Conservation (phyloP, 2,888 invertebrate genomes). For the Rosalia funebris region DNA sequence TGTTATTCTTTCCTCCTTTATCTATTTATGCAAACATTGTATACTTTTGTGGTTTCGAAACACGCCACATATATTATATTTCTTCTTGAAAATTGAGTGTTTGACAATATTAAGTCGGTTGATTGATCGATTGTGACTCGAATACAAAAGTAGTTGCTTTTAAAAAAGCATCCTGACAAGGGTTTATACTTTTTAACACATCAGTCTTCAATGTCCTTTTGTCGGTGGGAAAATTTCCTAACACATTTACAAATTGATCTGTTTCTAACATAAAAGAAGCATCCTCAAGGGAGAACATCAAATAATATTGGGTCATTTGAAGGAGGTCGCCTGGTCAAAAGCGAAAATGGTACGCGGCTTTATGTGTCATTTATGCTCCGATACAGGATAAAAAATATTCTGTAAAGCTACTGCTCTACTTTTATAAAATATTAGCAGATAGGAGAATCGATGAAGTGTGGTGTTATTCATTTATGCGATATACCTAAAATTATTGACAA, state of each 20-base stretch:
- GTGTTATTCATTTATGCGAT: too few relatives aligned
- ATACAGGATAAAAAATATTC: too few relatives aligned
- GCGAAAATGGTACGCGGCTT: not conserved
- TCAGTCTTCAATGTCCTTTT: conserved; percentile 43
- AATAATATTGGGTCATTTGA: conserved; percentile 6
- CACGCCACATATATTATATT: conserved; percentile 38
- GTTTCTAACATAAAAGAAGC: conserved; percentile 29
- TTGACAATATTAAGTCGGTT: conserved; percentile 53
- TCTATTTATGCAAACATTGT: not conserved
- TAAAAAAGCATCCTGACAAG: conserved; percentile 44
- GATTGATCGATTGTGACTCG: conserved; percentile 54
- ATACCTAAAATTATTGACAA: too few relatives aligned
- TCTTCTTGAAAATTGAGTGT: conserved; percentile 42
- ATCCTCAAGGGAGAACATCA: conserved; percentile 5
- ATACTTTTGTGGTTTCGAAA: not conserved
- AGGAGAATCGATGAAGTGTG: too few relatives aligned
- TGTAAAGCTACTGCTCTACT: too few relatives aligned
- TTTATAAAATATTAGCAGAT: too few relatives aligned
- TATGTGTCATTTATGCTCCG: not conserved
- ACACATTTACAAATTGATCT: conserved; percentile 46
- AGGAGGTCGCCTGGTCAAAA: conserved; percentile 4
- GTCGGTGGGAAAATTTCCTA: conserved; percentile 39
- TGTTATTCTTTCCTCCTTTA: conserved; percentile 2
- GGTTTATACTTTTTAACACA: conserved; percentile 49
- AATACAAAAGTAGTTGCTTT: conserved; percentile 50